These are phyloP conservation scores for Apamea crenata DNA, from an alignment of 2,888 invertebrate species.

Conservation along the genomic window DNA sequence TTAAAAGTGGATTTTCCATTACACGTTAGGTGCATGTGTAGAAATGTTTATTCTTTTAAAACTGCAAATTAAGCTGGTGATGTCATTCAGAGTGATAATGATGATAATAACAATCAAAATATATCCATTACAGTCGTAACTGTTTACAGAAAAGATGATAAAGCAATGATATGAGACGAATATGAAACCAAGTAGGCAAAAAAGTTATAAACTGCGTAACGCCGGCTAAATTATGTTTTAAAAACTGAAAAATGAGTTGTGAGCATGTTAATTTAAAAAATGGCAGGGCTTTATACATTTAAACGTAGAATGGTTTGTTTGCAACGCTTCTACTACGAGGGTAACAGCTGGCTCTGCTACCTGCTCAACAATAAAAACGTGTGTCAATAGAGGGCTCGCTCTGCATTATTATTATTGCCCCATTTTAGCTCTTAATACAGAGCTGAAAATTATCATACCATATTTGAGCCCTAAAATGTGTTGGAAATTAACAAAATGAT, in stretches of 20 bases:
- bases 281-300: constrained; percentile 72
- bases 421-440: constrained; percentile 54
- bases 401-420: constrained; percentile 66
- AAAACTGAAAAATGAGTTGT: constrained; percentile 31
- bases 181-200: constrained; percentile 13
- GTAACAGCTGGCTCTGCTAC: constrained; percentile 85
- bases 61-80: constrained; percentile 62
- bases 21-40: constrained; percentile 37
- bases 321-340: constrained; percentile 78
- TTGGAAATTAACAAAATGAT: not conserved
- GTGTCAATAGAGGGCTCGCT: constrained; percentile 81
- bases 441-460: constrained; percentile 27
- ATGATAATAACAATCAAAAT: constrained; percentile 44
- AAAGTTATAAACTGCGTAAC: constrained; percentile 22
- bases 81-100: constrained; percentile 58
- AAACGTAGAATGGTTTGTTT: constrained; percentile 79
- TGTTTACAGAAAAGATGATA: constrained; percentile 36
- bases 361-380: constrained; percentile 85
- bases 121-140: constrained; percentile 20
- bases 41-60: constrained; percentile 23
- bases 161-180: constrained; percentile 20
- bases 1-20: constrained; percentile 23
- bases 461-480: constrained; percentile 6
- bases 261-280: constrained; percentile 77
- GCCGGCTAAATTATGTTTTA: constrained; percentile 21